Conservation (phyloP, 2,113 vertebrate genomes). For the Microcebus jonahi region DNA sequence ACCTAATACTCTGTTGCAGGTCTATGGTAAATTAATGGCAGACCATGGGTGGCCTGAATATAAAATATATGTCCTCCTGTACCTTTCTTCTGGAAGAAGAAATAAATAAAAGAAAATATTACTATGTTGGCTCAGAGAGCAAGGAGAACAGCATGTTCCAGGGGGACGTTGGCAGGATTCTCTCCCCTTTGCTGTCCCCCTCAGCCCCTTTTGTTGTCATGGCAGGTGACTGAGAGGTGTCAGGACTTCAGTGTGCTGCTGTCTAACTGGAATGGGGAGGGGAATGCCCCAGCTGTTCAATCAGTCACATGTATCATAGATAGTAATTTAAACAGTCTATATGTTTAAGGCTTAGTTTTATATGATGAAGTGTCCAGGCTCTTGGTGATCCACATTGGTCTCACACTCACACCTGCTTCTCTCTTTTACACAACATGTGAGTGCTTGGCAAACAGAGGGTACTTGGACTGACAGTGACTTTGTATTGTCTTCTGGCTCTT, state of each 20-base stretch:
- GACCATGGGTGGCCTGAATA: neutral
- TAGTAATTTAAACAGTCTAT: no score
- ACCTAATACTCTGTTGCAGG: neutral
- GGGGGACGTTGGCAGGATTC: neutral
- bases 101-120: no score
- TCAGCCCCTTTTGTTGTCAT: slow-evolving; percentile 29
- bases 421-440: neutral
- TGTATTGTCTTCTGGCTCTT: neutral
- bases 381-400: neutral
- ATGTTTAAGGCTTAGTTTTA: neutral
- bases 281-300: neutral
- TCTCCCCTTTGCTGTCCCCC: neutral
- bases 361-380: neutral
- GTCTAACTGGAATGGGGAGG: neutral
- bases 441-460: no score
- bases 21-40: neutral
- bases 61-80: neutral
- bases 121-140: neutral
- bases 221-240: neutral
- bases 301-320: neutral
- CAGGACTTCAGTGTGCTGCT: neutral
- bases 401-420: neutral
- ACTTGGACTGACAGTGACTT: neutral
- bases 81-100: neutral
- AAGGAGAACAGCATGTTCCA: neutral